These are phyloP conservation scores for Orthosia gothica DNA, from an alignment of 2,888 invertebrate species.

Conservation along the genomic window DNA sequence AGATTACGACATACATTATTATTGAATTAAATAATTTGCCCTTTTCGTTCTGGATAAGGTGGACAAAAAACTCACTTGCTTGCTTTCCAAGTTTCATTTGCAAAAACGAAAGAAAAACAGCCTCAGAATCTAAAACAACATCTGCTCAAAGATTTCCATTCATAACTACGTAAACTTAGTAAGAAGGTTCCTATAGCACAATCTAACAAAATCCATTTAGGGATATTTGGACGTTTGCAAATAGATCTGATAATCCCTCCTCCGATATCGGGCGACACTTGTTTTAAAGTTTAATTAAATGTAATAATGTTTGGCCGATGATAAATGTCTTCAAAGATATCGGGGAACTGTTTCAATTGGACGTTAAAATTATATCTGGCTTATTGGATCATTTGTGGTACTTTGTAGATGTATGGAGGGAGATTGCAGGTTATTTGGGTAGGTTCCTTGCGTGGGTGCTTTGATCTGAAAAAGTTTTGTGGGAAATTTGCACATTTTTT, in stretches of 20 bases:
- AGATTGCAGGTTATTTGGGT: background rate
- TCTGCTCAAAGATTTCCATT: constrained; percentile 14
- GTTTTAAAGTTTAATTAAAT: constrained; percentile 81
- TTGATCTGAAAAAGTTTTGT: background rate
- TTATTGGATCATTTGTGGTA: constrained; percentile 62
- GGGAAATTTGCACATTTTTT: too few relatives aligned
- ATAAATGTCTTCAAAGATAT: constrained; percentile 76
- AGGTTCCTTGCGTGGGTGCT: background rate
- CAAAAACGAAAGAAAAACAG: constrained; percentile 10
- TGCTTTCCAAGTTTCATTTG: background rate
- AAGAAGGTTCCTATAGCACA: constrained; percentile 15
- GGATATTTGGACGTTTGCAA: constrained; percentile 68
- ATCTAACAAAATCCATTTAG: constrained; percentile 56
- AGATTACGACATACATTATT: background rate
- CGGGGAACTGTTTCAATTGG: constrained; percentile 71
- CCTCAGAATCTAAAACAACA: background rate
- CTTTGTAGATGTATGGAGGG: constrained; percentile 29
- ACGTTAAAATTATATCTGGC: constrained; percentile 67
- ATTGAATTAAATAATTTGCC: background rate
- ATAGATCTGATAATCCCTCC: constrained; percentile 72
- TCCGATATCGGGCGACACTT: constrained; percentile 72
- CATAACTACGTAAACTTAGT: constrained; percentile 15
- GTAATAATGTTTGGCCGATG: constrained; percentile 77
- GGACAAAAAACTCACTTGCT: background rate
- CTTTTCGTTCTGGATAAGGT: background rate